A percentile compares a stretch with the other conserved stretches of the same genome.
phyloP scores from a whole-genome alignment of 2,888 invertebrate genomes.

The Capitulum mitella region DNA sequence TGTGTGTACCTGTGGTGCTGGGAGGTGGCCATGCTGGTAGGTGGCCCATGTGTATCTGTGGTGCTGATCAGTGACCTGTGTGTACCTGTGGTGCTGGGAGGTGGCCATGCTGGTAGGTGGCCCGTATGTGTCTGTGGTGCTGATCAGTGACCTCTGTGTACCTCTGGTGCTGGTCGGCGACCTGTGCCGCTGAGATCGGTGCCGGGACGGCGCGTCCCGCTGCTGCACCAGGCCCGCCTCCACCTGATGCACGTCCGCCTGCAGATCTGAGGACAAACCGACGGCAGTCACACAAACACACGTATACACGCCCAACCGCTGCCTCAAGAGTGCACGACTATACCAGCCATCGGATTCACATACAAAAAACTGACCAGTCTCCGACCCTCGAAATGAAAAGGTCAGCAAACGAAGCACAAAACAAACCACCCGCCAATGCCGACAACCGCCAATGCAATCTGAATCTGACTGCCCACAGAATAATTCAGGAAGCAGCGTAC shows the following conservation, averaged over 20 bases:
- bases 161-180: neutral
- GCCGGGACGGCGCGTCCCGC: neutral
- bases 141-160: neutral
- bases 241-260: slow-evolving; percentile 35
- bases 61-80: neutral
- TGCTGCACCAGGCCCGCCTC: neutral
- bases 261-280: slow-evolving; percentile 28
- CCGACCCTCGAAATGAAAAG: too few relatives aligned
- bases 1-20: too few relatives aligned
- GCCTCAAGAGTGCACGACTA: neutral
- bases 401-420: too few relatives aligned
- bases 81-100: neutral
- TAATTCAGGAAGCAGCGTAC: too few relatives aligned
- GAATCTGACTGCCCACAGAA: too few relatives aligned
- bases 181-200: neutral
- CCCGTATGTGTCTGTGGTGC: neutral
- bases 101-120: neutral
- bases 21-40: neutral
- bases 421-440: too few relatives aligned
- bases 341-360: too few relatives aligned
- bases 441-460: too few relatives aligned
- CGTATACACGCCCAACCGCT: neutral
- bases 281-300: neutral
- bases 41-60: neutral
- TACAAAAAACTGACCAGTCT: too few relatives aligned